Base-by-base conservation (phyloP, 1,140 invertebrate species). In the Ceratosolen fusciceps region DNA sequence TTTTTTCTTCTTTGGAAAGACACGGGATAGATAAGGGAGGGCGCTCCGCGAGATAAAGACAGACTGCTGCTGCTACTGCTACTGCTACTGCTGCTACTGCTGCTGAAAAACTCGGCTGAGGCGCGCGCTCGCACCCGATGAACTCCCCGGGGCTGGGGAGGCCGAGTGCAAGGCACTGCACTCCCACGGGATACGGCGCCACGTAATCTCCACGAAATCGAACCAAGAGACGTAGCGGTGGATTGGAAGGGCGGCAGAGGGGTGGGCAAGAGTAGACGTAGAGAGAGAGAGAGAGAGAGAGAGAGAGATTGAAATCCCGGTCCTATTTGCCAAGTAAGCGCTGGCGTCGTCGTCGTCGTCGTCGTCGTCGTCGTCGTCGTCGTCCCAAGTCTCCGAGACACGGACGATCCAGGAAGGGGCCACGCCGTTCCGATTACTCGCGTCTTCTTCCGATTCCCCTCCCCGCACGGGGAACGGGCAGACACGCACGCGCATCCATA, bases 101-200 rank as follows among this genome's bases (percentile, higher is more conserved):
- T n/a, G 12, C 5, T 54, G 39, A 68, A 76, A 76, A 34, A 68
- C 31, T 65, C 34, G 7, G n/a, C n/a, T n/a, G 62, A 67, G 34
- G 52, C 62, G 19, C 62, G 19, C 60, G 56, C 34, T 24, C 10
- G 72, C 39, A 21, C 1, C 49, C 62, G 56, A 77, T 76, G 68
- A 74, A 72, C 31, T 74, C 37, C 76, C 62, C 78, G 39, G 60
- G 83, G 56, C 74, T 81, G 70, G 83, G 52, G 52, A 81, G 84
- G 84, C 81, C 82, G 84, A 84, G 87, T 90, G 88, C 88, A 90
- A 90, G 89, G 90, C 90, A 90, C 90, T 90, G 88, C 89, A 90
- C 85, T 87, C 89, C 89, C 89, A 87, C 88, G 89, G 89, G 89
- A 90, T 86, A 87, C 84, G 86, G 83, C 75, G 83, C 84, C 81